Evolutionary conservation across 2,888 invertebrate genomes (phyloP).

Genomic region (Nomada ferruginata): DNA sequence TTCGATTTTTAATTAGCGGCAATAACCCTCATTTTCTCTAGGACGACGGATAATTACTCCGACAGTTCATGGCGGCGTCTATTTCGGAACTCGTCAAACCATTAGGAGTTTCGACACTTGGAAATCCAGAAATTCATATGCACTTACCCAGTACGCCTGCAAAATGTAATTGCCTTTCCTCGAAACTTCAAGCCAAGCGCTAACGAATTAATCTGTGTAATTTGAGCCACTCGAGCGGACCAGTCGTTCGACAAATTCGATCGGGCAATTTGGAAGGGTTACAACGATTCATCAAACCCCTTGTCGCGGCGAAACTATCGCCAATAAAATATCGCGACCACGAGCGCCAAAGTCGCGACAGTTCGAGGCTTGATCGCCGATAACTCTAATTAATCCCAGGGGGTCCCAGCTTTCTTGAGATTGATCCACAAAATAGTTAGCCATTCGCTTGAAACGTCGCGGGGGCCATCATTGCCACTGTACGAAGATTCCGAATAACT

Average conservation of each 20-base stretch:
- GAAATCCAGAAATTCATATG: no score
- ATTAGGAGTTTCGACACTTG: no score
- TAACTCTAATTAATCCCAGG: neutral
- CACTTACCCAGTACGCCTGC: no score
- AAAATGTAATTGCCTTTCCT: no score
- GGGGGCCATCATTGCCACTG: neutral
- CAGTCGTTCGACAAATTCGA: conserved; percentile 34
- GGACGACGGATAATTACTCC: neutral
- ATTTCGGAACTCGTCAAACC: no score
- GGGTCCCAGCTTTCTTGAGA: neutral
- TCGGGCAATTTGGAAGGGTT: conserved; percentile 23
- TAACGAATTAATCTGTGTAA: conserved; percentile 3
- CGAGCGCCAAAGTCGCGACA: neutral
- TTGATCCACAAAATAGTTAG: no score
- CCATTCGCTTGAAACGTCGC: no score
- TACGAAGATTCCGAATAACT: neutral
- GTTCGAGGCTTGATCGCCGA: conserved; percentile 5
- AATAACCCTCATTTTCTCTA: neutral
- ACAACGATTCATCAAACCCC: conserved; percentile 29
- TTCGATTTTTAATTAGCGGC: neutral
- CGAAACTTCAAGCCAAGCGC: no score
- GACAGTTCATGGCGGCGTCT: no score
- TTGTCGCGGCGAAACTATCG: conserved; percentile 9
- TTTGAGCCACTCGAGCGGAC: conserved; percentile 12
- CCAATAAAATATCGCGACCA: conserved; percentile 2